A percentile compares a stretch with the other conserved stretches of the same genome.
Evolutionary conservation across 1,140 invertebrate species (phyloP).

Genomic region (Apis mellifera): DNA sequence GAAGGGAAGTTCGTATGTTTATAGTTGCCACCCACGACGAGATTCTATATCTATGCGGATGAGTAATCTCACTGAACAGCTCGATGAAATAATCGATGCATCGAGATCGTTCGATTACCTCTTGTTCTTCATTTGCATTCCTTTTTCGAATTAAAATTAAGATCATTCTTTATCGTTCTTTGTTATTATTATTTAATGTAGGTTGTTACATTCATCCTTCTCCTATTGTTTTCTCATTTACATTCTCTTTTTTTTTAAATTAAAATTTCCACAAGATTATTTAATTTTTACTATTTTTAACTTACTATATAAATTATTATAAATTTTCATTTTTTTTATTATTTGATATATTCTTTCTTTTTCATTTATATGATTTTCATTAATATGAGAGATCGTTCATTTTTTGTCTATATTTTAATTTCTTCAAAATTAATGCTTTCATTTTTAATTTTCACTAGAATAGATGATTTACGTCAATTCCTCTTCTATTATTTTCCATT

Average conservation of each 20-base stretch:
- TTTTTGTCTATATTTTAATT: not conserved
- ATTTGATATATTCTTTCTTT: too few relatives aligned
- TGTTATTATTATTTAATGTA: not conserved
- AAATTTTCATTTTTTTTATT: too few relatives aligned
- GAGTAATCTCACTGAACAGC: slow-evolving; percentile 39
- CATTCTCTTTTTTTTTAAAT: too few relatives aligned
- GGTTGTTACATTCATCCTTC: not conserved
- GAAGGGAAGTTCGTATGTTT: slow-evolving; percentile 29
- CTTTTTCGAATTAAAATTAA: too few relatives aligned
- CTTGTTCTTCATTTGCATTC: not conserved
- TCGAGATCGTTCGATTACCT: slow-evolving; percentile 41
- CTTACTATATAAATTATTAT: too few relatives aligned
- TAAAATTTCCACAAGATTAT: too few relatives aligned
- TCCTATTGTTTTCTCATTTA: too few relatives aligned
- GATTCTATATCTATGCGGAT: slow-evolving; percentile 45
- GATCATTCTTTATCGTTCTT: too few relatives aligned
- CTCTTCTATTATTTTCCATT: not conserved
- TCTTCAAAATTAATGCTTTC: not conserved
- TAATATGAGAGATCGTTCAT: too few relatives aligned
- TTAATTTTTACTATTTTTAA: too few relatives aligned
- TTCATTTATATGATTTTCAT: too few relatives aligned
- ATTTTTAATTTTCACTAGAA: not conserved
- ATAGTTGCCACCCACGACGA: slow-evolving; percentile 43
- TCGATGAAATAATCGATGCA: slow-evolving; percentile 51
- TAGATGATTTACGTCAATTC: not conserved